A percentile compares a stretch with the other conserved stretches of the same genome.
Evolutionary conservation across 2,113 vertebrate genomes (phyloP).

Genomic region (Sylvilagus bachmani): DNA sequence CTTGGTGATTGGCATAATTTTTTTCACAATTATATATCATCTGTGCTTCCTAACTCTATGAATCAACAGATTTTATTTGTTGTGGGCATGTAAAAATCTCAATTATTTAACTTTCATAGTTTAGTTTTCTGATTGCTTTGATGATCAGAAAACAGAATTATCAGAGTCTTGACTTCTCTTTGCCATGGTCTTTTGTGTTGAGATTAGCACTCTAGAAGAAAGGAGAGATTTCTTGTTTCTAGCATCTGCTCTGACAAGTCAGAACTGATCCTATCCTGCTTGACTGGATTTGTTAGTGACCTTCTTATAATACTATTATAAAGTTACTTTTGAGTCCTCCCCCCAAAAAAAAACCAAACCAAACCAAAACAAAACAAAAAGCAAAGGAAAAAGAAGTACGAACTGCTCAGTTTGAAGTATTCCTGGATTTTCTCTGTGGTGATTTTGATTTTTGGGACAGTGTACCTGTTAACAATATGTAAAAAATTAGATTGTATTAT

Average conservation of each 20-base stretch:
- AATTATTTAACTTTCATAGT: slow-evolving; percentile 23
- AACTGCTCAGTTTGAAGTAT: slow-evolving; percentile 54
- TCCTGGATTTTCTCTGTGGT: slow-evolving; percentile 52
- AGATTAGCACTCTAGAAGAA: slow-evolving; percentile 71
- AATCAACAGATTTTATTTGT: slow-evolving; percentile 52
- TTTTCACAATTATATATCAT: slow-evolving; percentile 38
- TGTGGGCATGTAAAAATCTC: slow-evolving; percentile 4
- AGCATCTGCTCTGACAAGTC: slow-evolving; percentile 57
- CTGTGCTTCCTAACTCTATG: slow-evolving; percentile 44
- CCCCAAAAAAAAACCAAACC: not conserved
- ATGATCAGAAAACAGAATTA: slow-evolving; percentile 68
- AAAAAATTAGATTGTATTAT: slow-evolving; percentile 17
- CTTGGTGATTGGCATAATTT: slow-evolving; percentile 11
- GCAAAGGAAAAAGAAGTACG: not conserved
- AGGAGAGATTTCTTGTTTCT: slow-evolving; percentile 68
- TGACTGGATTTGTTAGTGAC: slow-evolving; percentile 63
- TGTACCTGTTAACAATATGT: not conserved
- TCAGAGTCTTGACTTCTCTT: slow-evolving; percentile 57
- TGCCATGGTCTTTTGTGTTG: slow-evolving; percentile 63
- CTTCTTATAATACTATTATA: slow-evolving; percentile 45
- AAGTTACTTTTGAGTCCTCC: not conserved
- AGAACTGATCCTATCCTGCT: slow-evolving; percentile 55
- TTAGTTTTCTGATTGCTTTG: slow-evolving; percentile 56
- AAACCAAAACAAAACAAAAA: not conserved
- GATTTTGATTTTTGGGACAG: slow-evolving; percentile 10